Evolutionary conservation across 2,888 invertebrate species (phyloP).

Genomic region (Darwinula stevensoni): DNA sequence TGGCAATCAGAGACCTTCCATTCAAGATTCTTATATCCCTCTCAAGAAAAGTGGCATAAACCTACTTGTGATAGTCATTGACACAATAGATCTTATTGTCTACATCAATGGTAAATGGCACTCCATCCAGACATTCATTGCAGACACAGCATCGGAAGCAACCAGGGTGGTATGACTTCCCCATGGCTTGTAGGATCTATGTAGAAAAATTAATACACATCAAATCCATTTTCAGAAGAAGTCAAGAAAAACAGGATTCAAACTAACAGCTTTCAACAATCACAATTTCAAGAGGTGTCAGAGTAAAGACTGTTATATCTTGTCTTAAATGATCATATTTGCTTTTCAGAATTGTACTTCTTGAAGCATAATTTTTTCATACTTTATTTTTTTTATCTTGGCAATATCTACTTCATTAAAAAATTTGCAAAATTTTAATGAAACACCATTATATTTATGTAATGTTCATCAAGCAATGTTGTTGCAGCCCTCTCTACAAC

Average conservation of each 20-base stretch:
- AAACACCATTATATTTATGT: too few species aligned
- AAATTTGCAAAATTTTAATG: too few species aligned
- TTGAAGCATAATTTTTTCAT: too few species aligned
- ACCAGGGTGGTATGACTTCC: conserved; percentile 93
- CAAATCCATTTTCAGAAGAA: neutral
- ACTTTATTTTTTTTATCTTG: too few species aligned
- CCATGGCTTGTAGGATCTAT: conserved; percentile 94
- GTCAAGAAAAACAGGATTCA: neutral
- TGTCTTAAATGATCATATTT: too few species aligned
- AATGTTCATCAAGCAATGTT: too few species aligned
- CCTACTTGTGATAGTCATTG: conserved; percentile 58
- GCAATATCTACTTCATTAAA: too few species aligned
- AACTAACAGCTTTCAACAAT: conserved; percentile 3
- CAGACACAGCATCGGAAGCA: conserved; percentile 96
- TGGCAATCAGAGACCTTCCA: conserved; percentile 5
- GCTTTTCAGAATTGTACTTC: too few species aligned
- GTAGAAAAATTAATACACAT: conserved; percentile 12
- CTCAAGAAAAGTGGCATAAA: too few species aligned
- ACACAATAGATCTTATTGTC: conserved; percentile 97
- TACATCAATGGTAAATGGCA: conserved; percentile 91
- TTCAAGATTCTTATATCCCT: too few species aligned
- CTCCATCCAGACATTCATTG: conserved; percentile 88
- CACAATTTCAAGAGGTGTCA: neutral
- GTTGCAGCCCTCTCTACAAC: too few species aligned
- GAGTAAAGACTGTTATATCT: conserved; percentile 11